Evolutionary conservation across 2,797 vertebrate genomes (phyloP).

Genomic region (Gymnothorax reevesii): DNA sequence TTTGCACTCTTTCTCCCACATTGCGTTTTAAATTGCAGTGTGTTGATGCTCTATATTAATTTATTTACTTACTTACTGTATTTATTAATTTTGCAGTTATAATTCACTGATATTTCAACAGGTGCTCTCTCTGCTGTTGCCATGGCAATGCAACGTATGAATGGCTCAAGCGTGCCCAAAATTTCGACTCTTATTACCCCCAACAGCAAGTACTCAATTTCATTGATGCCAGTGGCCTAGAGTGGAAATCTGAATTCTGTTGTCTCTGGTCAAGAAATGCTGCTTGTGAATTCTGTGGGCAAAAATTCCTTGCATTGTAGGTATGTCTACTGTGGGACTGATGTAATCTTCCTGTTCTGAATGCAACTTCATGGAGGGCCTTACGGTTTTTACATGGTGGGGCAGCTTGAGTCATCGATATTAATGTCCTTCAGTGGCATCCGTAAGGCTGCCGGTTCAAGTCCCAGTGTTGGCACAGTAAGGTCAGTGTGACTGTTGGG

Average conservation of each 20-base stretch:
- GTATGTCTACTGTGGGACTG: not conserved
- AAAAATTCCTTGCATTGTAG: not conserved
- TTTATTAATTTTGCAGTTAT: slow-evolving; percentile 15
- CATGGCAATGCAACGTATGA: not conserved
- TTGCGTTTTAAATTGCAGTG: not conserved
- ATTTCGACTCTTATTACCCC: not conserved
- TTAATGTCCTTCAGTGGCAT: no score
- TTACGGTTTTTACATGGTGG: no score
- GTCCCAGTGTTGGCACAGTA: no score
- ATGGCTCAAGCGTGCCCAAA: not conserved
- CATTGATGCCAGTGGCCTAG: not conserved
- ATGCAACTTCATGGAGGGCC: no score
- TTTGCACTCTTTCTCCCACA: not conserved
- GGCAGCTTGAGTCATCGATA: no score
- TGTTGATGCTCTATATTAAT: not conserved
- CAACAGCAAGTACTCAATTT: not conserved
- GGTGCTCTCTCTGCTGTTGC: not conserved
- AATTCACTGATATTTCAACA: slow-evolving; percentile 2
- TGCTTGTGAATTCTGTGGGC: not conserved
- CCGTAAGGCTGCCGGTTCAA: no score
- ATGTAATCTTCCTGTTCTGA: not conserved
- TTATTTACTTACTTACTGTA: slow-evolving; percentile 15
- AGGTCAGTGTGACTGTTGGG: no score
- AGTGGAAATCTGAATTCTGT: not conserved
- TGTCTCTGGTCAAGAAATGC: not conserved